Conservation (phyloP, 2,888 invertebrate genomes). For the Chorisops tibialis region DNA sequence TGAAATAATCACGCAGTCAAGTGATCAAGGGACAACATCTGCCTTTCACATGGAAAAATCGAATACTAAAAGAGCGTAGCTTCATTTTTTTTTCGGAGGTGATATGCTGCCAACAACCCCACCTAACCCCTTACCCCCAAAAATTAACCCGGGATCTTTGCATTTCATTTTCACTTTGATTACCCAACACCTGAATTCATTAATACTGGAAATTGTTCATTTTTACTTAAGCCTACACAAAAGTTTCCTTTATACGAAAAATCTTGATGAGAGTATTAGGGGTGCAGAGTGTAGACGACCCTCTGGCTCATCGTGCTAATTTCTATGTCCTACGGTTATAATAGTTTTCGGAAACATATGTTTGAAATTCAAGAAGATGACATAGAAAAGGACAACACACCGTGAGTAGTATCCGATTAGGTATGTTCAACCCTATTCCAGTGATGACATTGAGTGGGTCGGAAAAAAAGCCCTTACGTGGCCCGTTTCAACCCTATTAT, state of each 20-base stretch:
- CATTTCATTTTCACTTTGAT: no score
- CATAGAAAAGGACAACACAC: background rate
- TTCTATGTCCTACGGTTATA: background rate
- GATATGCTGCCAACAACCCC: no score
- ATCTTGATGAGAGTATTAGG: no score
- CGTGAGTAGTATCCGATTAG: constrained; percentile 14
- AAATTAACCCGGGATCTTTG: no score
- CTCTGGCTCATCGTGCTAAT: constrained; percentile 3
- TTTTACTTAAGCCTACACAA: no score
- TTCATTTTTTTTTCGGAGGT: no score
- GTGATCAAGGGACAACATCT: constrained; percentile 17
- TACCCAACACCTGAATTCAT: no score
- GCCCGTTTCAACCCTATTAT: constrained; percentile 12
- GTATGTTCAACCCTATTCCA: constrained; percentile 3
- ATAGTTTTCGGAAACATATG: background rate
- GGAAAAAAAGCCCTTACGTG: constrained; percentile 15
- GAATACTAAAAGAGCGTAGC: no score
- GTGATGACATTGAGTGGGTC: background rate
- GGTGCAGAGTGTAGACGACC: no score
- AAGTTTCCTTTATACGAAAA: no score
- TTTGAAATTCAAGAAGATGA: constrained; percentile 2
- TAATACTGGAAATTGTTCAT: no score
- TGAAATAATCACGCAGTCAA: constrained; percentile 26
- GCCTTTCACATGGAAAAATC: constrained; percentile 4
- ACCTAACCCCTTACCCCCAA: no score